These are phyloP conservation scores for Apamea anceps DNA, from an alignment of 2,888 invertebrate genomes.

Conservation along the genomic window DNA sequence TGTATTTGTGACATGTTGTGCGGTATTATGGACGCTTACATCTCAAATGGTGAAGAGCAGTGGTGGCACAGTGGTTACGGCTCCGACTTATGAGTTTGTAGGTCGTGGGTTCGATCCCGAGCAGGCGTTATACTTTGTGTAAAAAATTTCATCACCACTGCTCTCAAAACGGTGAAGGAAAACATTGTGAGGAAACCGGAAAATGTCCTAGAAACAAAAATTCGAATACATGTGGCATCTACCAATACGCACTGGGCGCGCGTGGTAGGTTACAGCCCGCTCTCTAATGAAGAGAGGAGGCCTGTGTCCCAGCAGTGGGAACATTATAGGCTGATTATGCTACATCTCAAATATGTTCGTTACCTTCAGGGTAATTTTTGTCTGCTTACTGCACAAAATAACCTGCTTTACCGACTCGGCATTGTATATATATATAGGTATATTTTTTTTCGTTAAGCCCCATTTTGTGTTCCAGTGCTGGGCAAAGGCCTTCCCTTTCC, in stretches of 20 bases:
- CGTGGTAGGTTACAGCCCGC: too few relatives aligned
- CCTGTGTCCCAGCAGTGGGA: too few relatives aligned
- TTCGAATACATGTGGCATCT: not conserved
- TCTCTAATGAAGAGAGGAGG: too few relatives aligned
- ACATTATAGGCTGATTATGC: too few relatives aligned
- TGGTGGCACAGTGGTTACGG: not conserved
- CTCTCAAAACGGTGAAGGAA: not conserved
- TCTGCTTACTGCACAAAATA: not conserved
- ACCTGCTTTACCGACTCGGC: not conserved
- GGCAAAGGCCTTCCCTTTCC: too few relatives aligned
- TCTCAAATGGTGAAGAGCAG: not conserved
- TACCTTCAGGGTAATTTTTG: not conserved
- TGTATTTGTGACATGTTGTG: not conserved
- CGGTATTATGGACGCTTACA: not conserved
- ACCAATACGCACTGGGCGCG: not conserved
- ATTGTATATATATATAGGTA: too few relatives aligned
- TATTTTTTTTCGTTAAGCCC: too few relatives aligned
- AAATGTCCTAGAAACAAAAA: too few relatives aligned
- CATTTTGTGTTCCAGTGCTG: too few relatives aligned
- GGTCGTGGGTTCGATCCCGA: not conserved
- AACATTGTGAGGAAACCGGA: not conserved
- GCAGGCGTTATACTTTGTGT: not conserved
- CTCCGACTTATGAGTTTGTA: not conserved
- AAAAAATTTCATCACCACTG: not conserved
- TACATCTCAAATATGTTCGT: not conserved